Base-by-base conservation (phyloP, 1,140 invertebrate genomes). In the Cryptotermes secundus region DNA sequence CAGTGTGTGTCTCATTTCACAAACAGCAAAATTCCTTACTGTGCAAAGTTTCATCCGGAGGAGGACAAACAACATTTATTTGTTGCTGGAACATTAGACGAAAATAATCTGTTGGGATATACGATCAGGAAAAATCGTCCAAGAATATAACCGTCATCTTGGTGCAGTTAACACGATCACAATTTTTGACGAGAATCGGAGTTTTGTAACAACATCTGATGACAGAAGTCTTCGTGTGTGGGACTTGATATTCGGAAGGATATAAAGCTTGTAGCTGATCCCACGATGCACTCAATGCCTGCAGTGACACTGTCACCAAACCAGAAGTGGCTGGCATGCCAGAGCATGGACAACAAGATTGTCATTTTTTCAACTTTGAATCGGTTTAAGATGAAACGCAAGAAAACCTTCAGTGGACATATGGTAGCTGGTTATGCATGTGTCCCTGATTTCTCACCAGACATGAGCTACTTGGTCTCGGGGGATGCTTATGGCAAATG, bases 241-340 rank as follows among this genome's bases (percentile, higher is more conserved):
- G 99, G 99, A 99, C 93, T 99, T 96, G 98, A 99, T 89, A 99
- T 99, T 89, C 99, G 99, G 0, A 99, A 99, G 6, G 99, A 99
- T 89, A 99, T 99, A 95, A 99, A 99, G 89, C 99, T 99, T 88
- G 99, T 99, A 87, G 98, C 99, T 26, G 99, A 99, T 91, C 98
- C 99, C 4, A 95, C 96, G 3, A 99, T 99, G 97, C 99, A 99
- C 91, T 99, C 98, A 10, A 99, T 99, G 95, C 99, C 99, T 1
- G 95, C 97, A 2, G 98, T 99, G 0, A 97, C 97, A 0, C 91
- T 95, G 26, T 96, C 98, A 1, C 98, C 97, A 3, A 99, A 99
- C 92, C 96, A 97, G 88, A 99, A 99, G 91, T 99, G 99, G 98
- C 91, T 99, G 79, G 98, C 98, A 0, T 99, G 99, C 90, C 99